Evolutionary conservation across 2,888 invertebrate genomes (phyloP).

Genomic region (Stegophylla sp.): DNA sequence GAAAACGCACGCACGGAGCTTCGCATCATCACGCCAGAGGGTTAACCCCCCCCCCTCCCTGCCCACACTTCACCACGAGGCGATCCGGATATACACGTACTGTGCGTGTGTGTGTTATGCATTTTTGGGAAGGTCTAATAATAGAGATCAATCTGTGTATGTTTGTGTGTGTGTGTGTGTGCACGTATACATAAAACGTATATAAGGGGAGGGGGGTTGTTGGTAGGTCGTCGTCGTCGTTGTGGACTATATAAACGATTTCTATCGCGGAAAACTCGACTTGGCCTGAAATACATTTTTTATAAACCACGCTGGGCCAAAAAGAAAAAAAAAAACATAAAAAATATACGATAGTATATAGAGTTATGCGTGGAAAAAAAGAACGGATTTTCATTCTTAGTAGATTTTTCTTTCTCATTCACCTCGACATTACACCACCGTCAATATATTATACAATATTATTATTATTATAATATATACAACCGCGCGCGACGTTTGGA

Average conservation of each 20-base stretch:
- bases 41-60: not conserved
- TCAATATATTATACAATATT: no score
- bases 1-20: not conserved
- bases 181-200: not conserved
- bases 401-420: not conserved
- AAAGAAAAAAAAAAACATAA: not conserved
- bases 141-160: not conserved
- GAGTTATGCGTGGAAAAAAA: no score
- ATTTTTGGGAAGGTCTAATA: not conserved
- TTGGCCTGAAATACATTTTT: not conserved
- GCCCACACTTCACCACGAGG: no score
- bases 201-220: not conserved
- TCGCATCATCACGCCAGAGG: conserved; percentile 1
- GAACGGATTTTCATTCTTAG: not conserved
- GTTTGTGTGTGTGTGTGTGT: no score
- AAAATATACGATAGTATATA: not conserved
- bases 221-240: conserved; percentile 2
- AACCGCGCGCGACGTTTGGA: not conserved
- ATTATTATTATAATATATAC: no score
- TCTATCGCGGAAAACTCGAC: not conserved
- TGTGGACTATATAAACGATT: not conserved
- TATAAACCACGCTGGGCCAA: not conserved
- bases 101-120: not conserved
- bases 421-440: not conserved
- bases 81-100: not conserved